phyloP scores from a whole-genome alignment of 1,140 invertebrate genomes.

The Halyomorpha halys region DNA sequence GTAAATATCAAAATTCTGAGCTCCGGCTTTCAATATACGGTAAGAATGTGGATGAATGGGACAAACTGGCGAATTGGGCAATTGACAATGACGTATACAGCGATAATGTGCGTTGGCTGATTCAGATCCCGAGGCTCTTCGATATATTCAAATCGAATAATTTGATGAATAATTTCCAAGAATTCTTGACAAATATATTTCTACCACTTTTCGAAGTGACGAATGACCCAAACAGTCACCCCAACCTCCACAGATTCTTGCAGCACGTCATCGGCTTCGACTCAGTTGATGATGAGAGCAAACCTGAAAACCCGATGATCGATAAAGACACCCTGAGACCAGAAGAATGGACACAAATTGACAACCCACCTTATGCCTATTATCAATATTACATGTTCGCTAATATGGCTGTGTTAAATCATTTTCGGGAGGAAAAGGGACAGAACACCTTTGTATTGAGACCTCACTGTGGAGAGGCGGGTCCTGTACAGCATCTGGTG shows the following conservation, averaged over 20 bases:
- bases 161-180: constrained; percentile 87
- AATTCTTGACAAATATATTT: constrained; percentile 93
- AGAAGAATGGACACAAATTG: constrained; percentile 71
- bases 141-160: constrained; percentile 97
- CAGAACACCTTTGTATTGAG: constrained; percentile 90
- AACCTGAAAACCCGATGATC: constrained; percentile 91
- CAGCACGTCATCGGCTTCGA: constrained; percentile 89
- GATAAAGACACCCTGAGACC: constrained; percentile 76
- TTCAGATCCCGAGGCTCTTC: constrained; percentile 87
- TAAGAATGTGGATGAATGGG: constrained; percentile 85
- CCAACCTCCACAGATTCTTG: constrained; percentile 86
- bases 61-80: constrained; percentile 91
- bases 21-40: constrained; percentile 94
- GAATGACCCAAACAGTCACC: constrained; percentile 81
- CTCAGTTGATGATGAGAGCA: constrained; percentile 98
- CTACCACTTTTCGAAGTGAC: constrained; percentile 92
- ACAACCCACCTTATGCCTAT: constrained; percentile 98
- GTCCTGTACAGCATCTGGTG: constrained; percentile 89
- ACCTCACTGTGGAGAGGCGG: constrained; percentile 98
- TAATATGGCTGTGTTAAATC: constrained; percentile 91
- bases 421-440: constrained; percentile 83
- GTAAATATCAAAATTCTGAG: constrained; percentile 97
- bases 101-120: constrained; percentile 90
- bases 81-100: constrained; percentile 79
- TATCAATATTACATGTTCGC: constrained; percentile 98